Percentiles rank a stretch among this genome's conserved stretches.
These are phyloP conservation scores for Sylvilagus floridanus DNA, from an alignment of 2,797 vertebrate species.

Conservation along the genomic window DNA sequence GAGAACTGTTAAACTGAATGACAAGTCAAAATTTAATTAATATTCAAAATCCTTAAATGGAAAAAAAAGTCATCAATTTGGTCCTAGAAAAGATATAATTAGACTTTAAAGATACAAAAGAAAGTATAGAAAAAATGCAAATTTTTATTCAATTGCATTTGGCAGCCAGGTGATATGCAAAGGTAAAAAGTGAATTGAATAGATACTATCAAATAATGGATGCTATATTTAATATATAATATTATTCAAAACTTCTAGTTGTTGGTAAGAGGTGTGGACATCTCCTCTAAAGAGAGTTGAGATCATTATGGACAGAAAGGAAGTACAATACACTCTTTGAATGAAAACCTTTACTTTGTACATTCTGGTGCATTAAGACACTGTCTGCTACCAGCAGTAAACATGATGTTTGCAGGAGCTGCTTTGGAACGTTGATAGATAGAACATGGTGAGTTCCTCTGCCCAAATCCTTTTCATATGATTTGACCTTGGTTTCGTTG, in stretches of 20 bases:
- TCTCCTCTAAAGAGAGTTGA: not conserved
- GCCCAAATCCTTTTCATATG: fast-evolving
- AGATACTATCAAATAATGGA: no score
- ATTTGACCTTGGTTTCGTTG: not conserved
- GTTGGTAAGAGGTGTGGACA: not conserved
- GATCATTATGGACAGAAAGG: not conserved
- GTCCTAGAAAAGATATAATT: not conserved
- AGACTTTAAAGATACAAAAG: not conserved
- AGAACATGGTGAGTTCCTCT: not conserved
- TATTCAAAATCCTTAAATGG: not conserved
- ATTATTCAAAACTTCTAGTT: not conserved
- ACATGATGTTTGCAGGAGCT: fast-evolving
- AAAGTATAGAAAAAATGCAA: not conserved
- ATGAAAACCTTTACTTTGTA: not conserved
- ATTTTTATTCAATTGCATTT: not conserved
- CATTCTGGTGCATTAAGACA: not conserved
- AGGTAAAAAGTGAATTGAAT: not conserved
- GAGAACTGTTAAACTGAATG: not conserved
- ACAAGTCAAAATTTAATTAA: not conserved
- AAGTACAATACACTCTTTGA: fast-evolving
- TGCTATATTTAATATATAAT: not conserved
- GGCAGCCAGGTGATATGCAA: no score
- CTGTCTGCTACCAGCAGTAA: not conserved
- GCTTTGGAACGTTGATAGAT: not conserved
- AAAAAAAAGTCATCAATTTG: not conserved